Conservation (phyloP, 2,888 invertebrate species). For the Cheilosia vernalis region DNA sequence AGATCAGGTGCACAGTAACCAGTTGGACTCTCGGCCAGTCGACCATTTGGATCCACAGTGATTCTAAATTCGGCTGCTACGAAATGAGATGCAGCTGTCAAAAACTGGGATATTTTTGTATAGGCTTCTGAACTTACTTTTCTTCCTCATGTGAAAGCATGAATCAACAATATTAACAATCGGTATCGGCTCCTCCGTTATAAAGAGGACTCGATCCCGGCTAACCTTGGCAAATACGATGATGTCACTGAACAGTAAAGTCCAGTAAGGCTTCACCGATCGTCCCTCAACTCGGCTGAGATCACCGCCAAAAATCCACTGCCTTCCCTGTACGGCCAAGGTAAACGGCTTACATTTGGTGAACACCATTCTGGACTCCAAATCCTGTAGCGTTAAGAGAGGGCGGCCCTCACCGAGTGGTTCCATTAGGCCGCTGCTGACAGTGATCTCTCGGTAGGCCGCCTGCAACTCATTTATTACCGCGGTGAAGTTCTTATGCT, state of each 20-base stretch:
- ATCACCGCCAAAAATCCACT: conserved; percentile 96
- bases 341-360: conserved; percentile 96
- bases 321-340: conserved; percentile 91
- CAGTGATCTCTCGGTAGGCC: conserved; percentile 92
- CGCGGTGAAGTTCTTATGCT: conserved; percentile 82
- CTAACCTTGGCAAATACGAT: conserved; percentile 94
- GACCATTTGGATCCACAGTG: conserved; percentile 87
- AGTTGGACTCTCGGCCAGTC: conserved; percentile 88
- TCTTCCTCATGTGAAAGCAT: conserved; percentile 93
- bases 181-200: conserved; percentile 93
- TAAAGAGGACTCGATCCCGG: conserved; percentile 92
- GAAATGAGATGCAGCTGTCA: conserved; percentile 64
- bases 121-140: conserved; percentile 84
- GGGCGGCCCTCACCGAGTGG: conserved; percentile 93
- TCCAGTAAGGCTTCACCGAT: conserved; percentile 92
- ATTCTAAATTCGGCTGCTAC: conserved; percentile 93
- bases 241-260: conserved; percentile 92
- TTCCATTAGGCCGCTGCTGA: conserved; percentile 93
- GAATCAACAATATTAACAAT: conserved; percentile 91
- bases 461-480: conserved; percentile 85
- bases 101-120: neutral
- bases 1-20: conserved; percentile 89
- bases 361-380: conserved; percentile 94
- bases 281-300: conserved; percentile 92
- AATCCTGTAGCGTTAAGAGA: conserved; percentile 91